Percentiles rank a stretch among this genome's conserved stretches.
Conservation (phyloP, 2,113 vertebrate genomes). For the Edolisoma coerulescens region DNA sequence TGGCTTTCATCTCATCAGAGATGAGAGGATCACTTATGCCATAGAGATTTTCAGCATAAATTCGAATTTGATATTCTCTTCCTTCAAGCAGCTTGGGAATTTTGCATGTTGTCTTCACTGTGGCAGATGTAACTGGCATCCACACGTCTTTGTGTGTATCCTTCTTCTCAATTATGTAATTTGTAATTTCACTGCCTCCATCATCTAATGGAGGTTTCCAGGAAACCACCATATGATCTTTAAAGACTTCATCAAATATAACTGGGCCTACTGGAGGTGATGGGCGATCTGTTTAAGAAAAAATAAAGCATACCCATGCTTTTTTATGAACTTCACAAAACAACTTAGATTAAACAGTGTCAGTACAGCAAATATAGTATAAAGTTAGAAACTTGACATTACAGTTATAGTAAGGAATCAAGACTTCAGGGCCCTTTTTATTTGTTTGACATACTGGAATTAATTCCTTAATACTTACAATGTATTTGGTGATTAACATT, state of each 20-base stretch:
- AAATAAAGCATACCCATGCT: not conserved
- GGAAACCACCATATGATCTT: conserved; percentile 91
- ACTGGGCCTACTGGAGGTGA: conserved; percentile 93
- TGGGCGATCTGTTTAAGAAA: conserved; percentile 83
- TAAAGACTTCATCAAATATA: conserved; percentile 92
- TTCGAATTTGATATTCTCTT: conserved; percentile 90
- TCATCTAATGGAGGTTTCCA: conserved; percentile 97
- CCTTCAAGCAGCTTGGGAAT: conserved; percentile 92
- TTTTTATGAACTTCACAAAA: not conserved
- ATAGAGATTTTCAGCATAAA: conserved; percentile 94
- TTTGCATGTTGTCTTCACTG: conserved; percentile 91
- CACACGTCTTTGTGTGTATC: conserved; percentile 89
- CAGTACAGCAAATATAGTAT: not conserved
- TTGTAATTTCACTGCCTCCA: conserved; percentile 90
- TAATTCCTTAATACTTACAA: not conserved
- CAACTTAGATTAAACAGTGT: not conserved
- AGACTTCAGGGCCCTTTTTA: not conserved
- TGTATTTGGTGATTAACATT: not conserved
- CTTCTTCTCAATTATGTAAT: conserved; percentile 95
- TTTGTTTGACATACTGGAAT: not conserved
- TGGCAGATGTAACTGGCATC: conserved; percentile 92
- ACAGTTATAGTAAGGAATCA: not conserved
- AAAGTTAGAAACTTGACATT: not conserved
- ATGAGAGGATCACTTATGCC: conserved; percentile 95
- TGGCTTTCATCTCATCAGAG: conserved; percentile 95